Evolutionary conservation across 2,113 vertebrate genomes (phyloP).

Genomic region (Periophthalmodon schlosseri): DNA sequence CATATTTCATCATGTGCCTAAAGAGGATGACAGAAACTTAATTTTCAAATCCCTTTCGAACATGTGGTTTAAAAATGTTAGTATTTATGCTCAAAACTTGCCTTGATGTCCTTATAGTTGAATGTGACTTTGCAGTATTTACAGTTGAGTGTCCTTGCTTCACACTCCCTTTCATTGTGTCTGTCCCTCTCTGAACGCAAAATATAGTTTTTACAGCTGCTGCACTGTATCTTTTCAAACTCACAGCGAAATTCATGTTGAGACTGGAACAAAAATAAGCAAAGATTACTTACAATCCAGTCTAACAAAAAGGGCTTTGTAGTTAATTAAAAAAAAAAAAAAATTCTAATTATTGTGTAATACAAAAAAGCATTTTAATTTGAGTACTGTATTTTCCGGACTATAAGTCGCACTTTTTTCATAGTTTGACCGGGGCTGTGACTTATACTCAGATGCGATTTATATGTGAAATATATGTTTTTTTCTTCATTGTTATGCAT

Average conservation of each 20-base stretch:
- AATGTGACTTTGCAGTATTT: slow-evolving; percentile 77
- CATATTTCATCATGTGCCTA: slow-evolving; percentile 89
- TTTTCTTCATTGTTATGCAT: too few species aligned
- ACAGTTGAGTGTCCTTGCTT: slow-evolving; percentile 78
- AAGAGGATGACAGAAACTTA: background rate
- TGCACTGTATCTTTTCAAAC: slow-evolving; percentile 68
- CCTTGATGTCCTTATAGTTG: slow-evolving; percentile 75
- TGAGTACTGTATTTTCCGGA: background rate
- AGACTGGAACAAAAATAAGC: slow-evolving; percentile 43
- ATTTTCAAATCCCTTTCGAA: background rate
- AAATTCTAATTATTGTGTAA: background rate
- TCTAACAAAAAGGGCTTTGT: background rate
- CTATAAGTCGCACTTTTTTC: too few species aligned
- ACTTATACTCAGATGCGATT: too few species aligned
- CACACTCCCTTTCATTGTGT: slow-evolving; percentile 79
- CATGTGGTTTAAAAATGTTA: background rate
- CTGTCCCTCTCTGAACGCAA: slow-evolving; percentile 71
- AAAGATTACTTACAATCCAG: background rate
- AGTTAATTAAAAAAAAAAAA: background rate
- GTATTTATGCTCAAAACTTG: slow-evolving; percentile 19
- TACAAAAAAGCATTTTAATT: background rate
- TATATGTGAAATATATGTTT: too few species aligned
- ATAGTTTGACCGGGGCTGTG: too few species aligned
- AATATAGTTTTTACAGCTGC: slow-evolving; percentile 68
- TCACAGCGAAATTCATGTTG: slow-evolving; percentile 77